Evolutionary conservation across 1,140 invertebrate species (phyloP), one percentile per base, ranked within the genome.

Genomic region (Tetraneura akinire): DNA sequence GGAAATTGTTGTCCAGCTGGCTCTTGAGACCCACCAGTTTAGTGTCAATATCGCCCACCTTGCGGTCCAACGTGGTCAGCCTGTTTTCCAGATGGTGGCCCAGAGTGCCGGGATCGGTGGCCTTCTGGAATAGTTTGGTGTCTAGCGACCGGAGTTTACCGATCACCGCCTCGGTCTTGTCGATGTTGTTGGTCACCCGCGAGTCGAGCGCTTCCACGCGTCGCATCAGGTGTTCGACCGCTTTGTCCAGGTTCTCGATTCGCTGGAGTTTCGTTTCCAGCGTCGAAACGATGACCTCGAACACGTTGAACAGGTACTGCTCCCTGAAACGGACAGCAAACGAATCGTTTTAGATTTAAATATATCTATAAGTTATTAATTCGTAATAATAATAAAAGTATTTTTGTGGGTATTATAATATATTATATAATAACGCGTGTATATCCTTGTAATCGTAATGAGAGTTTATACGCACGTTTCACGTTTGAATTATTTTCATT

Each of bases 221-320:
- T 82, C 93, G 87, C 91, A 94, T 94, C 64, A 96, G 85, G 84
- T 94, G 91, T 84, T 95, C 93, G 0, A 95, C 91, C 0, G 93
- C 93, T 85, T 92, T 92, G 84, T 95, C 94, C 62, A 96, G 85
- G 85, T 93, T 94, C 84, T 95, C 94, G 83, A 95, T 94, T 80
- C 93, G 88, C 84, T 94, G 92, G 5, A 96, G 86, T 87, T 95
- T 95, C 14, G 91, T 92, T 85, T 96, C 93, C 82, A 96, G 86
- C 16, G 93, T 95, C 80, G 92, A 93, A 26, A 95, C 92, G 82
- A 95, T 92, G 13, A 93, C 92, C 86, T 95, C 94, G 86, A 95
- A 94, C 45, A 96, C 91, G 83, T 93, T 92, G 85, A 94, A 93
- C 53, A 95, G 89, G 85, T 94, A 94, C 85, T 94, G 92, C 85